phyloP scores from a whole-genome alignment of 1,140 invertebrate species.

The Pygmarrhopalites habei region DNA sequence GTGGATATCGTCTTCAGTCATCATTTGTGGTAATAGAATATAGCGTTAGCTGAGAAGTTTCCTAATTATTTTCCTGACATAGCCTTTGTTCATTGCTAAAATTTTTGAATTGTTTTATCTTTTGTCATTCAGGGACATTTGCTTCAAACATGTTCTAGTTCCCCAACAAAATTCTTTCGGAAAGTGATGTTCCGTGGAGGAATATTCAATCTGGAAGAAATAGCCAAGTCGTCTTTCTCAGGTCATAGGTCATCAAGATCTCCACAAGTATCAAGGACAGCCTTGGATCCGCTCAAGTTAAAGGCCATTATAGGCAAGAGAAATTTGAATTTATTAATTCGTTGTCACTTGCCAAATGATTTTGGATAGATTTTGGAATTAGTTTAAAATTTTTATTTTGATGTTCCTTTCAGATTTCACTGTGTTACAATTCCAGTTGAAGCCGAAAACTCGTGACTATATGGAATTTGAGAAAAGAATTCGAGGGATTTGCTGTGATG shows the following conservation, averaged over 20 bases:
- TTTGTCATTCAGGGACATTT: too few species aligned
- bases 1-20: too few species aligned
- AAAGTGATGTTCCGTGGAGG: not conserved
- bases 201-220: conserved; percentile 1
- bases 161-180: not conserved
- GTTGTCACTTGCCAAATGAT: too few species aligned
- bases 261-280: not conserved
- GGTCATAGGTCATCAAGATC: not conserved
- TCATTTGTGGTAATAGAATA: too few species aligned
- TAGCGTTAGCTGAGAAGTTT: too few species aligned
- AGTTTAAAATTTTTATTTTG: too few species aligned
- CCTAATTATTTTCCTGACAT: too few species aligned
- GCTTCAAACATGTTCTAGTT: too few species aligned
- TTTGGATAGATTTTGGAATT: too few species aligned
- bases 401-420: conserved; percentile 1
- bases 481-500: not conserved
- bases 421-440: not conserved
- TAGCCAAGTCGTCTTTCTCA: not conserved
- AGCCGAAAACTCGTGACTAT: not conserved
- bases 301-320: not conserved
- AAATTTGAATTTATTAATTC: too few species aligned
- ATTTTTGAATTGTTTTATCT: too few species aligned
- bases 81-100: too few species aligned
- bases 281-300: not conserved
- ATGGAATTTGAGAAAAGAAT: not conserved